Evolutionary conservation across 2,797 vertebrate genomes (phyloP).

Genomic region (Okamejei kenojei): DNA sequence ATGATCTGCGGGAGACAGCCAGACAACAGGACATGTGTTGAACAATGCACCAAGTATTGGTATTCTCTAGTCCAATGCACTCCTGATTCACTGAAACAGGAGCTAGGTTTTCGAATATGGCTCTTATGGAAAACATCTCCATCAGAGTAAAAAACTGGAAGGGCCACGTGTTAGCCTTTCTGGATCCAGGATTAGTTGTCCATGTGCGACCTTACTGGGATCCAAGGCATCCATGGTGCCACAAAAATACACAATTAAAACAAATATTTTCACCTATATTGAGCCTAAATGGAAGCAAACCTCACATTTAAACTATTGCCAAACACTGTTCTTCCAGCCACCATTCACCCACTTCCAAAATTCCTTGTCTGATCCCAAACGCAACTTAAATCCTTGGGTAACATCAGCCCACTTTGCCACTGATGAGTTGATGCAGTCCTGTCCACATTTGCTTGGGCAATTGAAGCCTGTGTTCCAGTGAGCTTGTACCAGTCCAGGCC

Average conservation of each 20-base stretch:
- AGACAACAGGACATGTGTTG: constrained; percentile 17
- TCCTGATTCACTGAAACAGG: neutral
- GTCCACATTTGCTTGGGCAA: too few species aligned
- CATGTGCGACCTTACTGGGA: neutral
- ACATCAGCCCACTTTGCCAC: too few species aligned
- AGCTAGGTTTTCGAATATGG: neutral
- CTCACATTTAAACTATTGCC: too few species aligned
- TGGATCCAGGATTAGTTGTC: neutral
- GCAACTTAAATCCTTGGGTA: too few species aligned
- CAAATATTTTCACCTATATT: neutral
- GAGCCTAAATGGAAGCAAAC: too few species aligned
- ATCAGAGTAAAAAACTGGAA: neutral
- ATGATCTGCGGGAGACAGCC: constrained; percentile 67
- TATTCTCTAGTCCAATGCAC: neutral
- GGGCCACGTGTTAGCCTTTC: neutral
- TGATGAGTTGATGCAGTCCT: too few species aligned
- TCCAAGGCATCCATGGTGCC: neutral
- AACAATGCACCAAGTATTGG: neutral
- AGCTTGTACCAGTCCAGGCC: too few species aligned
- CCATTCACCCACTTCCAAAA: too few species aligned
- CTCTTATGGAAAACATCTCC: neutral
- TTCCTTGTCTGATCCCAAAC: too few species aligned
- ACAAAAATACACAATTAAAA: neutral
- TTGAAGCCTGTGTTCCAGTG: too few species aligned
- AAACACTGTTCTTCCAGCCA: too few species aligned